Evolutionary conservation across 2,888 invertebrate genomes (phyloP).

Genomic region (Sesamia inferens): DNA sequence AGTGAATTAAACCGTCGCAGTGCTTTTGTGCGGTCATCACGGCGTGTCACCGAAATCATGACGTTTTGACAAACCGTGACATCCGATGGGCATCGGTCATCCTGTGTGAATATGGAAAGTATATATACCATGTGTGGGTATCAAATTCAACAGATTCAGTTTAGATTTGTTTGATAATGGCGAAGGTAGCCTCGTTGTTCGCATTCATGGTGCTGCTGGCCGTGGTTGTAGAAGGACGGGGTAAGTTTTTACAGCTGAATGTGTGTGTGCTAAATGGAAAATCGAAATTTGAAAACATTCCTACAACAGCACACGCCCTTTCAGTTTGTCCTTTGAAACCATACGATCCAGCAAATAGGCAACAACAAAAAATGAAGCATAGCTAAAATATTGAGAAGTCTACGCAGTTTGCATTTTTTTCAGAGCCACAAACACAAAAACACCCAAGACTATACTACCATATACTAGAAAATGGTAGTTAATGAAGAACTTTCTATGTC

Average conservation of each 20-base stretch:
- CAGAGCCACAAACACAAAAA: background rate
- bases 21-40: conserved; percentile 70
- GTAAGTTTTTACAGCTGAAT: conserved; percentile 30
- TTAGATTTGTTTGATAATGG: conserved; percentile 46
- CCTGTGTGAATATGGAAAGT: conserved; percentile 37
- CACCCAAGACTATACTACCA: too few species aligned
- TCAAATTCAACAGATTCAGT: conserved; percentile 35
- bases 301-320: background rate
- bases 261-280: background rate
- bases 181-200: conserved; percentile 53
- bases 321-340: background rate
- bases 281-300: background rate
- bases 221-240: conserved; percentile 59
- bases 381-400: background rate
- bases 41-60: conserved; percentile 67
- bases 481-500: background rate
- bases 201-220: conserved; percentile 57
- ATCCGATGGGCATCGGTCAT: conserved; percentile 63
- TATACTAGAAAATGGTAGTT: background rate
- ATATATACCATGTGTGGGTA: conserved; percentile 49
- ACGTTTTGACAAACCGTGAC: conserved; percentile 68
- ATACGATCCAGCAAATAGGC: background rate
- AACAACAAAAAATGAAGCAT: background rate
- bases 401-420: background rate
- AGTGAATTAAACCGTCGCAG: conserved; percentile 61